Evolutionary conservation across 1,140 invertebrate species (phyloP).

Genomic region (Nymphalis io): DNA sequence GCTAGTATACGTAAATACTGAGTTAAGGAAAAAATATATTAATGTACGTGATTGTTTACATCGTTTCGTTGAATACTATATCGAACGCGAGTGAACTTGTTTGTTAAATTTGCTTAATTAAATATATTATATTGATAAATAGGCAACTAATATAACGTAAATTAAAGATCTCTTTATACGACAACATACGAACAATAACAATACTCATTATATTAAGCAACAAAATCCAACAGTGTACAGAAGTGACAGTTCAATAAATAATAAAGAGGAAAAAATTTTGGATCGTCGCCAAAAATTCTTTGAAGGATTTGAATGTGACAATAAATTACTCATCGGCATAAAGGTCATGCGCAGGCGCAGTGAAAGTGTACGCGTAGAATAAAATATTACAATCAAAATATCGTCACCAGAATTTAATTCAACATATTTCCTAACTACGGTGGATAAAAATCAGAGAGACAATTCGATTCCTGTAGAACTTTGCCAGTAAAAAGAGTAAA

Average conservation of each 20-base stretch:
- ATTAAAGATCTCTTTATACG: slow-evolving; percentile 25
- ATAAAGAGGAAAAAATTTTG: slow-evolving; percentile 55
- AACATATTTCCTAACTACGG: not conserved
- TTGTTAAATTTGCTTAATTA: slow-evolving; percentile 20
- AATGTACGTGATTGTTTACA: slow-evolving; percentile 52
- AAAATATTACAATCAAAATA: not conserved
- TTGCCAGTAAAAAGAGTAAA: slow-evolving; percentile 17
- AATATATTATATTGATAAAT: slow-evolving; percentile 23
- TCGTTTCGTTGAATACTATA: slow-evolving; percentile 27
- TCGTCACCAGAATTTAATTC: not conserved
- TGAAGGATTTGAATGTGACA: slow-evolving; percentile 49
- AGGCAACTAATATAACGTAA: slow-evolving; percentile 11
- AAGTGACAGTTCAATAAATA: slow-evolving; percentile 39
- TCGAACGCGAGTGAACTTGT: slow-evolving; percentile 29
- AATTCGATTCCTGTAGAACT: not conserved
- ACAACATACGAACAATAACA: slow-evolving; percentile 5
- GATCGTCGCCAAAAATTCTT: slow-evolving; percentile 49
- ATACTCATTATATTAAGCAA: slow-evolving; percentile 2
- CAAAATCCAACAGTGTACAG: not conserved
- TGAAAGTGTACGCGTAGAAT: slow-evolving; percentile 27
- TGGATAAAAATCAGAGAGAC: not conserved
- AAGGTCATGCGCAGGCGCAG: slow-evolving; percentile 37
- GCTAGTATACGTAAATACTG: slow-evolving; percentile 48
- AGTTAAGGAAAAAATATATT: slow-evolving; percentile 62
- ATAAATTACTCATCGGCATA: slow-evolving; percentile 49